Percentiles rank a stretch among this genome's conserved stretches.
Evolutionary conservation across 30 jellyfish, hydroid and myxozoan genomes (phyloP).

Genomic region (Pseudorhiza aurosa): DNA sequence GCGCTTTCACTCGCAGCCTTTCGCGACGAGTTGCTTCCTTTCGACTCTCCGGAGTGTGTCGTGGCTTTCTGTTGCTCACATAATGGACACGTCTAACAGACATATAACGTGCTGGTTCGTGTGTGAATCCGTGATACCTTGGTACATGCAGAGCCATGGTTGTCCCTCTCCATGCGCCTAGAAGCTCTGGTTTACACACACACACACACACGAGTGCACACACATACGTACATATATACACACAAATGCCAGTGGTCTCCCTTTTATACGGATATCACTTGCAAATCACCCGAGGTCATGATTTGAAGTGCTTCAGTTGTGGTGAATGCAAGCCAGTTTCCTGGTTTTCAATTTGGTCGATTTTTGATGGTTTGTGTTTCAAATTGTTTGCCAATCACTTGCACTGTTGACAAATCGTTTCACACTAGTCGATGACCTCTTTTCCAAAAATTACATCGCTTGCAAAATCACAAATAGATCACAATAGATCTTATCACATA

Average conservation of each 20-base stretch:
- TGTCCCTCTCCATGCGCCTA: background rate
- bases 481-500: no score
- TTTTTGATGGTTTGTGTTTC: conserved; percentile 36
- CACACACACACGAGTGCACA: no score
- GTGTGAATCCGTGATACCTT: conserved; percentile 1
- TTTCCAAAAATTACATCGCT: background rate
- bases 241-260: background rate
- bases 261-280: background rate
- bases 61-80: conserved; percentile 53
- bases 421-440: background rate
- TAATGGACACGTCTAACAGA: background rate
- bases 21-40: conserved; percentile 84
- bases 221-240: no score
- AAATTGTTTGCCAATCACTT: conserved; percentile 56
- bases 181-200: background rate
- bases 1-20: conserved; percentile 73
- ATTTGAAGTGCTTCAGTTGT: conserved; percentile 22
- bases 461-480: no score
- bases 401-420: conserved; percentile 6
- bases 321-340: conserved; percentile 42
- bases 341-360: conserved; percentile 18
- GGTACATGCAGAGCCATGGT: conserved; percentile 22
- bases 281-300: conserved; percentile 6
- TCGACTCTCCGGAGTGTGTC: conserved; percentile 87
- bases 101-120: background rate